Conservation (phyloP, 1,140 invertebrate genomes). For the Caenorhabditis remanei region DNA sequence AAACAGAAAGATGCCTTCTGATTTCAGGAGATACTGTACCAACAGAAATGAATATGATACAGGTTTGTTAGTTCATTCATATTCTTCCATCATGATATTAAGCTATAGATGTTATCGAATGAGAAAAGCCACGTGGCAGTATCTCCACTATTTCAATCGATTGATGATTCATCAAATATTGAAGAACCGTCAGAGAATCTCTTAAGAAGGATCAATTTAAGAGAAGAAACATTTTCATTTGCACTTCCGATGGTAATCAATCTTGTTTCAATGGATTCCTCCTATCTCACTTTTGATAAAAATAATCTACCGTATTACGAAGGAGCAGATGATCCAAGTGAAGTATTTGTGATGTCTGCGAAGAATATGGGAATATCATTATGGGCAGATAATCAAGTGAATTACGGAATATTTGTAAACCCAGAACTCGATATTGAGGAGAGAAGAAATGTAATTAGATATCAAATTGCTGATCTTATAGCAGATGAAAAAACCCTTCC, state of each 20-base stretch:
- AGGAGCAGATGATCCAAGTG: constrained; percentile 78
- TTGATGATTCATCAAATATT: constrained; percentile 26
- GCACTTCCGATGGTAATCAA: constrained; percentile 90
- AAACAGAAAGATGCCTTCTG: constrained; percentile 22
- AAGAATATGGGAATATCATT: constrained; percentile 81
- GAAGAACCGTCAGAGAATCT: constrained; percentile 39
- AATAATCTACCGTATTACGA: constrained; percentile 81
- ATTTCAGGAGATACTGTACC: constrained; percentile 43
- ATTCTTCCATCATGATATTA: background rate
- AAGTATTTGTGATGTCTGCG: constrained; percentile 88
- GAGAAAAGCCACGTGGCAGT: constrained; percentile 50
- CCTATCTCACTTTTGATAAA: constrained; percentile 85
- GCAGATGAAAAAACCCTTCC: constrained; percentile 64
- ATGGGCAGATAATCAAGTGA: constrained; percentile 73
- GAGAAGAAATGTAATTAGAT: constrained; percentile 61
- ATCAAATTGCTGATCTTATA: constrained; percentile 63
- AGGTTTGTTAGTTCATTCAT: constrained; percentile 1
- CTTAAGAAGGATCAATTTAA: constrained; percentile 78
- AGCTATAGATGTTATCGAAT: background rate
- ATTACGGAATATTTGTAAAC: constrained; percentile 79
- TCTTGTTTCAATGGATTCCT: constrained; percentile 82
- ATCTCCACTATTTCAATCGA: constrained; percentile 28
- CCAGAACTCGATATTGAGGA: constrained; percentile 78
- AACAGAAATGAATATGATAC: constrained; percentile 36
- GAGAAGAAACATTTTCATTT: constrained; percentile 87